Conservation (phyloP, 2,113 vertebrate species). For the Microtus ochrogaster region DNA sequence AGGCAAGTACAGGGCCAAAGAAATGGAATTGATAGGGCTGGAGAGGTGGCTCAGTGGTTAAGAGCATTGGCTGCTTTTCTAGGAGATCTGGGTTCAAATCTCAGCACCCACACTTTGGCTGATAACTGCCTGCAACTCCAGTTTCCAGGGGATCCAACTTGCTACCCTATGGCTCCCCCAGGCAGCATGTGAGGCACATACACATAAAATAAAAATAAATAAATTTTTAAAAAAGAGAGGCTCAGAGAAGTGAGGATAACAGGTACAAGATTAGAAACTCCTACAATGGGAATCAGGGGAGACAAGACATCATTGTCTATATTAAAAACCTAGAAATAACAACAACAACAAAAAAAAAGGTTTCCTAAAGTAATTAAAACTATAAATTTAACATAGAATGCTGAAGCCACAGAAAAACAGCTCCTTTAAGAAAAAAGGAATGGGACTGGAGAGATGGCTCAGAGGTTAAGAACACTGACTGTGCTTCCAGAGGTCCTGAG, state of each 20-base stretch:
- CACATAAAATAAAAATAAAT: neutral
- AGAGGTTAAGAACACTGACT: neutral
- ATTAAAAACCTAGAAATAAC: conserved; percentile 15
- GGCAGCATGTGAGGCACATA: neutral
- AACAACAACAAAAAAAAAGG: neutral
- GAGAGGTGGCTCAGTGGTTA: neutral
- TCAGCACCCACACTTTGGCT: neutral
- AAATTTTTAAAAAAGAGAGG: neutral
- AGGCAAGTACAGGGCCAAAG: neutral
- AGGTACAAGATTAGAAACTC: conserved; percentile 40
- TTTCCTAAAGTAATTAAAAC: conserved; percentile 38
- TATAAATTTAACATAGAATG: neutral
- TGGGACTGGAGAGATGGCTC: too few relatives aligned
- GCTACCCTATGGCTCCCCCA: neutral
- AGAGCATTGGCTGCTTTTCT: neutral
- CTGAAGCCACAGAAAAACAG: conserved; percentile 23
- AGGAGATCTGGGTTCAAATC: neutral
- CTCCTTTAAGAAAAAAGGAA: neutral
- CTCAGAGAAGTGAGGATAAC: conserved; percentile 32
- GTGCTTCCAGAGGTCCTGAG: too few relatives aligned
- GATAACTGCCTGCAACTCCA: too few relatives aligned
- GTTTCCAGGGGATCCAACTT: neutral
- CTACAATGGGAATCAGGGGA: neutral
- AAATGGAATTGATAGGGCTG: neutral
- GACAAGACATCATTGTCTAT: neutral